phyloP scores from a whole-genome alignment of 1,140 invertebrate species.

The Neodiprion fabricii region DNA sequence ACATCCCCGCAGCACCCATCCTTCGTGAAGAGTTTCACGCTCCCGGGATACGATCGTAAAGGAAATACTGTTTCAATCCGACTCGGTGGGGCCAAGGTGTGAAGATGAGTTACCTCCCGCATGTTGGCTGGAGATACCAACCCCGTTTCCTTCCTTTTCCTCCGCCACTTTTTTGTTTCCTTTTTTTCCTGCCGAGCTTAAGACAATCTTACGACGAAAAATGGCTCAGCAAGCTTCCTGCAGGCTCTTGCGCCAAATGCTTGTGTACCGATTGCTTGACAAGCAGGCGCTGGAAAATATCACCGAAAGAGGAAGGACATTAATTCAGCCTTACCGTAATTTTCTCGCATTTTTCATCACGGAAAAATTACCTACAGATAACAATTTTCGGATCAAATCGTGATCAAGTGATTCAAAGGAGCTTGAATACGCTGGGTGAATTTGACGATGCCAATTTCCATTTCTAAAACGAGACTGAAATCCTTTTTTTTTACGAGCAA shows the following conservation, averaged over 20 bases:
- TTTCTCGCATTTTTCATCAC: too few species aligned
- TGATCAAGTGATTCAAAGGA: too few species aligned
- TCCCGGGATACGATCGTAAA: constrained; percentile 4
- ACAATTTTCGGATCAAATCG: too few species aligned
- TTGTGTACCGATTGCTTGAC: too few species aligned
- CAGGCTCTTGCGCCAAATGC: too few species aligned
- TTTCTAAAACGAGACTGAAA: not conserved
- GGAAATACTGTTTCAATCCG: constrained; percentile 4
- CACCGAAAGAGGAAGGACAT: too few species aligned
- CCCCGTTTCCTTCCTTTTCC: not conserved
- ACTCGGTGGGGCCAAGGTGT: not conserved
- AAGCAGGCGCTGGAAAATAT: too few species aligned
- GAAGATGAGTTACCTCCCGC: not conserved
- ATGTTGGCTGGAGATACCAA: not conserved
- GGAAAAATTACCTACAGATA: too few species aligned
- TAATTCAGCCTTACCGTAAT: too few species aligned
- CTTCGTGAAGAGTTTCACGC: not conserved
- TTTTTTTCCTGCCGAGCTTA: not conserved
- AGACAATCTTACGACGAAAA: not conserved
- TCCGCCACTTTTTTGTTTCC: not conserved
- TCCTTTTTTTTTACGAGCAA: not conserved
- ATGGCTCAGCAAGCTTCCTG: not conserved
- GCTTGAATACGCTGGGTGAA: too few species aligned
- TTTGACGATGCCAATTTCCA: not conserved
- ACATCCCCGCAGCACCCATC: too few species aligned